Conservation (phyloP, 2,113 vertebrate genomes). For the Lagopus muta region DNA sequence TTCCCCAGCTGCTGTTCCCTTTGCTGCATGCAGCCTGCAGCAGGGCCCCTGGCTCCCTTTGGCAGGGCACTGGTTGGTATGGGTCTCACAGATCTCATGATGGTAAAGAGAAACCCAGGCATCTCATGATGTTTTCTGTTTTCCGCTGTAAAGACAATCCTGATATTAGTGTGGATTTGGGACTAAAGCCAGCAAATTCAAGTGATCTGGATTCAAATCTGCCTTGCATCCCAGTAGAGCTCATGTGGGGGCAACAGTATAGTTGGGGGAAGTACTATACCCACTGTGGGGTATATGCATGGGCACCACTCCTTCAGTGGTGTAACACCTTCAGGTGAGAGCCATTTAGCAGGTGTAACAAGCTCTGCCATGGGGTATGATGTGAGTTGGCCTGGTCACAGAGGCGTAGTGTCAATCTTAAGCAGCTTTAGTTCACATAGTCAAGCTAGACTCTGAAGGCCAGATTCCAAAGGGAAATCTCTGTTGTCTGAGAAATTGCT, state of each 20-base stretch:
- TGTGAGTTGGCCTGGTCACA: background rate
- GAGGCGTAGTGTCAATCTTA: background rate
- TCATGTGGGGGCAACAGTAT: background rate
- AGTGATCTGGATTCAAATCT: background rate
- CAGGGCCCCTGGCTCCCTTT: background rate
- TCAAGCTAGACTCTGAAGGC: background rate
- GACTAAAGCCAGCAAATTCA: background rate
- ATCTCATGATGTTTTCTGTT: background rate
- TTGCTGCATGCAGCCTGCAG: background rate
- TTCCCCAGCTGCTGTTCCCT: background rate
- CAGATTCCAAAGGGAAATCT: background rate
- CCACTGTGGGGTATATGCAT: background rate
- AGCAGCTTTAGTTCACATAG: background rate
- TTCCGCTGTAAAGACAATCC: background rate
- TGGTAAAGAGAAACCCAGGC: background rate
- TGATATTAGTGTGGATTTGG: background rate
- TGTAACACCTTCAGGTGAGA: background rate
- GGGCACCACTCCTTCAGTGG: background rate
- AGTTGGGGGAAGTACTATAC: background rate
- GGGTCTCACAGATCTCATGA: background rate
- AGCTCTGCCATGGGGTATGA: background rate
- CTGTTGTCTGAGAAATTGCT: background rate
- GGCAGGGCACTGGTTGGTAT: background rate
- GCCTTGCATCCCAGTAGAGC: background rate
- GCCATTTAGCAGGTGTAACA: background rate